phyloP scores from a whole-genome alignment of 2,113 vertebrate genomes.

The Thinocorus orbignyianus region DNA sequence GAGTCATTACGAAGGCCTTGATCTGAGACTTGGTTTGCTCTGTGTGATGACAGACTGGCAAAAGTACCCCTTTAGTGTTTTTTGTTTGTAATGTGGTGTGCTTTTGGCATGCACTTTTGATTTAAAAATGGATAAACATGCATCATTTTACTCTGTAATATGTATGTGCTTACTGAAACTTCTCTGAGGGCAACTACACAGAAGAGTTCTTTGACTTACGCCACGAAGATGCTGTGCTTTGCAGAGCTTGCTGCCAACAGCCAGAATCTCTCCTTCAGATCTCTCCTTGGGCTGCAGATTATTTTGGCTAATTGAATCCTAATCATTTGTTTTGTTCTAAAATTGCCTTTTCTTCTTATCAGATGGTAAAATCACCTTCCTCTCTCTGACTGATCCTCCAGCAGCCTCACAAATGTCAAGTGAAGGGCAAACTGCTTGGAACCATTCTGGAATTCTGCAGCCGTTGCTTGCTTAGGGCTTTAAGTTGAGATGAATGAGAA shows the following conservation, averaged over 20 bases:
- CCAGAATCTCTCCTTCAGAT: background rate
- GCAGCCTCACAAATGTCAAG: slow-evolving; percentile 21
- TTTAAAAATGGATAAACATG: background rate
- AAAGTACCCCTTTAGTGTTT: background rate
- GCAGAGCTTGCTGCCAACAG: background rate
- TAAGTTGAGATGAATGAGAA: background rate
- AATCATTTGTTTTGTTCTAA: background rate
- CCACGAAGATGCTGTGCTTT: background rate
- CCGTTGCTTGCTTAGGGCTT: background rate
- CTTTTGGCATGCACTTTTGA: background rate
- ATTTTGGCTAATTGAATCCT: slow-evolving; percentile 39
- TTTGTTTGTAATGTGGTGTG: background rate
- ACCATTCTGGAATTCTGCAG: background rate
- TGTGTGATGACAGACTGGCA: background rate
- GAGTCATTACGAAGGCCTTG: background rate
- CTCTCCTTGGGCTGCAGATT: background rate
- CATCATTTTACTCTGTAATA: background rate
- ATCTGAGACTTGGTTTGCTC: background rate
- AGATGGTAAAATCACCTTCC: background rate
- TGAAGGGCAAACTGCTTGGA: background rate
- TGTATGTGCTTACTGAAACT: background rate
- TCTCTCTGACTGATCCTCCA: background rate
- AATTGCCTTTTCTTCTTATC: slow-evolving; percentile 10
- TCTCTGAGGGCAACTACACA: background rate
- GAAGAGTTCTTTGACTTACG: background rate